These are phyloP conservation scores for Synanceia verrucosa DNA, from an alignment of 2,797 vertebrate genomes.

Conservation along the genomic window DNA sequence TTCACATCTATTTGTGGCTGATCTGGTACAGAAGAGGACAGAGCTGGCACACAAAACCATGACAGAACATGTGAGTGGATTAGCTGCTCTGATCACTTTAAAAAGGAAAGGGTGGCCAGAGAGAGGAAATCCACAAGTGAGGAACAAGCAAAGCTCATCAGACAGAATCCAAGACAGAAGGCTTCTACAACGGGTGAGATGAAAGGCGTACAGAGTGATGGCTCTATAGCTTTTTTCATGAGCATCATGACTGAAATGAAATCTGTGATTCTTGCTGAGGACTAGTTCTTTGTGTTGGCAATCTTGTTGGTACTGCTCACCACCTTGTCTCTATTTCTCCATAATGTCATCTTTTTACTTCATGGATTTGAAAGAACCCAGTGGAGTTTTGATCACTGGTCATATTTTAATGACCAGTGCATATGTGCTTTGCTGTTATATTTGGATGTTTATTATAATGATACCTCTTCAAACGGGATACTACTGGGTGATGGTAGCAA, in stretches of 20 bases:
- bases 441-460: neutral
- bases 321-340: neutral
- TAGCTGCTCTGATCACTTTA: slow-evolving; percentile 54
- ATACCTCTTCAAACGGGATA: neutral
- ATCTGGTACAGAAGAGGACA: slow-evolving; percentile 35
- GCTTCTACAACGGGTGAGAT: slow-evolving; percentile 45
- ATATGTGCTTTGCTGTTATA: neutral
- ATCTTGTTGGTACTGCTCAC: neutral
- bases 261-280: neutral
- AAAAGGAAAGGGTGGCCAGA: slow-evolving; percentile 23
- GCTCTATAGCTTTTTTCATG: neutral
- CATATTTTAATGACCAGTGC: neutral
- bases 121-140: slow-evolving; percentile 9
- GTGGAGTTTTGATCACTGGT: neutral
- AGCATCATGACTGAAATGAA: neutral
- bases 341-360: neutral
- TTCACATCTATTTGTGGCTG: slow-evolving; percentile 54
- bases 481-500: neutral
- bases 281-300: neutral
- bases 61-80: slow-evolving; percentile 52
- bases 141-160: slow-evolving; percentile 19
- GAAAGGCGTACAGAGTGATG: neutral
- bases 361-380: neutral
- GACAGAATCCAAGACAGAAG: slow-evolving; percentile 17
- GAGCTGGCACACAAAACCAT: slow-evolving; percentile 14